Percentiles rank a stretch among this genome's conserved stretches.
Conservation (phyloP, 2,888 invertebrate genomes). For the Machimus rusticus region DNA sequence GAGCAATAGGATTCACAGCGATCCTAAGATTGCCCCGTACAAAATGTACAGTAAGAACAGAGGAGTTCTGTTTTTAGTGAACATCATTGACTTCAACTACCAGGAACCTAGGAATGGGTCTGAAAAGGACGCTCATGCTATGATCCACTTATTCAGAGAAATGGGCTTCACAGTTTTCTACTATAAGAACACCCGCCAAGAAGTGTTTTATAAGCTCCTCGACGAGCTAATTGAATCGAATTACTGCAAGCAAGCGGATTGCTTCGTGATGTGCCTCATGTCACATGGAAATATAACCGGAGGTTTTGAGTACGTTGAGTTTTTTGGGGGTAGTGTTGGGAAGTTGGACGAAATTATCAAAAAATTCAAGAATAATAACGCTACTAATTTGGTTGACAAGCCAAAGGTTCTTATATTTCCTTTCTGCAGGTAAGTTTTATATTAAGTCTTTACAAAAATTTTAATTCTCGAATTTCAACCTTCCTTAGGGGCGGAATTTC, state of each 20-base stretch:
- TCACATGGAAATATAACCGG: slow-evolving; percentile 70
- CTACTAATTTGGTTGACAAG: slow-evolving; percentile 66
- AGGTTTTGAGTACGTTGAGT: slow-evolving; percentile 67
- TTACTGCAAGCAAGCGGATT: slow-evolving; percentile 65
- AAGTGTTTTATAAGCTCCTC: slow-evolving; percentile 63
- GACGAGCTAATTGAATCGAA: slow-evolving; percentile 61
- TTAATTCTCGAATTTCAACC: not conserved
- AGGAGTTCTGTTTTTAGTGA: slow-evolving; percentile 70
- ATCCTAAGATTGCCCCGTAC: slow-evolving; percentile 53
- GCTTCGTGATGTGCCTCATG: slow-evolving; percentile 72
- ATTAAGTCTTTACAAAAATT: not conserved
- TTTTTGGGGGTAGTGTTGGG: slow-evolving; percentile 67
- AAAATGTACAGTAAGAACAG: slow-evolving; percentile 66
- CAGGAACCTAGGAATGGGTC: slow-evolving; percentile 66
- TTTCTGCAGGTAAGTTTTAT: slow-evolving; percentile 66
- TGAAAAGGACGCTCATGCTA: slow-evolving; percentile 67
- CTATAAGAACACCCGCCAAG: slow-evolving; percentile 54
- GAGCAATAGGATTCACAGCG: slow-evolving; percentile 52
- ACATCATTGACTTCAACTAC: slow-evolving; percentile 66
- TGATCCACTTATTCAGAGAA: slow-evolving; percentile 68
- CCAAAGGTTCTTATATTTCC: slow-evolving; percentile 80
- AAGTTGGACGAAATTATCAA: slow-evolving; percentile 67
- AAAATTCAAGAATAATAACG: slow-evolving; percentile 67
- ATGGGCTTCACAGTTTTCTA: slow-evolving; percentile 66
- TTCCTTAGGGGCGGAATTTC: slow-evolving; percentile 56